These are phyloP conservation scores for Planiliza haematocheilus DNA, from an alignment of 2,113 vertebrate species.

Conservation along the genomic window DNA sequence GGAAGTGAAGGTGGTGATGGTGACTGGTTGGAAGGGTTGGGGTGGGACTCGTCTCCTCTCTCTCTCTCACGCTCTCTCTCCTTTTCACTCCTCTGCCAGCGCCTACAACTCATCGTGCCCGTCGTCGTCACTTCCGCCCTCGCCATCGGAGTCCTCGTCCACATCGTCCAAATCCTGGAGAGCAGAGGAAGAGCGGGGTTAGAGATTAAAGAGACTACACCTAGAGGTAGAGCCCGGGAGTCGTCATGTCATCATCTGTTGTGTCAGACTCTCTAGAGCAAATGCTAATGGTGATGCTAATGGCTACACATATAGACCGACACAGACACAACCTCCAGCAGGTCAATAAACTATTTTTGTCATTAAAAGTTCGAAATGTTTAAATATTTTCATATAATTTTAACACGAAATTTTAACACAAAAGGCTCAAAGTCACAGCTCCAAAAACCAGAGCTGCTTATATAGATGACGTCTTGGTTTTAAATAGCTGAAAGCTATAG, in stretches of 20 bases:
- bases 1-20: slow-evolving; percentile 76
- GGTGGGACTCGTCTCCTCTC: slow-evolving; percentile 73
- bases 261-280: too few relatives aligned
- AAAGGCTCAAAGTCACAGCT: too few relatives aligned
- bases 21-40: slow-evolving; percentile 70
- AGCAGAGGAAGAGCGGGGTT: background rate
- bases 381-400: too few relatives aligned
- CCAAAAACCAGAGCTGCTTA: background rate
- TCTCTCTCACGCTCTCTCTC: slow-evolving; percentile 56
- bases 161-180: slow-evolving; percentile 87
- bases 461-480: slow-evolving; percentile 2
- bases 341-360: too few relatives aligned
- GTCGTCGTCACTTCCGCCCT: slow-evolving; percentile 89
- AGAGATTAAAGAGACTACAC: too few relatives aligned
- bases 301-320: too few relatives aligned
- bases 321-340: too few relatives aligned
- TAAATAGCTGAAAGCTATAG: background rate
- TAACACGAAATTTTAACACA: too few relatives aligned
- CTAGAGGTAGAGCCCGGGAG: too few relatives aligned
- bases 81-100: slow-evolving; percentile 31
- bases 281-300: too few relatives aligned
- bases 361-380: too few relatives aligned
- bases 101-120: slow-evolving; percentile 92
- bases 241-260: too few relatives aligned
- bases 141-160: slow-evolving; percentile 86